These are phyloP conservation scores for Cephonodes hylas DNA, from an alignment of 2,888 invertebrate species.

Conservation along the genomic window DNA sequence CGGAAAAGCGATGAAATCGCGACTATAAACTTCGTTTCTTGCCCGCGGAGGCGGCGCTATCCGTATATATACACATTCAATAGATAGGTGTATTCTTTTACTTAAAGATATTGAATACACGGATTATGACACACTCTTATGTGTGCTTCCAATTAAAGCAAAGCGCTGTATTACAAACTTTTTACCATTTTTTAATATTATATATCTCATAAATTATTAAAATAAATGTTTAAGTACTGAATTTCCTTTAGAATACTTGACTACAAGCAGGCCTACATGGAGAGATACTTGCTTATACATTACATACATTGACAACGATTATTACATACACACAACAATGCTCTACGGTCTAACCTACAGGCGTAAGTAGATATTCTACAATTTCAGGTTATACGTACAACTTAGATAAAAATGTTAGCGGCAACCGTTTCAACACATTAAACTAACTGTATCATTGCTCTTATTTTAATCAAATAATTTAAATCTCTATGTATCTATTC, in stretches of 20 bases:
- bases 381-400: not conserved
- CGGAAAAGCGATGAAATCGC: slow-evolving; percentile 47
- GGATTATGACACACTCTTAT: not conserved
- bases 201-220: too few species aligned
- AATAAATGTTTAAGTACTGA: not conserved
- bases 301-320: not conserved
- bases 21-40: slow-evolving; percentile 43
- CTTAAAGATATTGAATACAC: not conserved
- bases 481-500: too few species aligned
- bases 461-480: too few species aligned
- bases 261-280: not conserved
- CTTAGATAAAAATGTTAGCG: not conserved
- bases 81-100: slow-evolving; percentile 16
- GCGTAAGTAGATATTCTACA: not conserved
- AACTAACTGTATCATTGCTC: not conserved
- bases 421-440: not conserved
- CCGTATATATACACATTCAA: slow-evolving; percentile 32
- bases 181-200: too few species aligned
- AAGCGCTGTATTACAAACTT: not conserved
- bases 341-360: slow-evolving; percentile 4
- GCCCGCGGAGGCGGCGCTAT: slow-evolving; percentile 33
- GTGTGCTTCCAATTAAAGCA: not conserved
- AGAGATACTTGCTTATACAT: not conserved
- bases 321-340: slow-evolving; percentile 1
- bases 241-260: not conserved